Base-by-base conservation (phyloP, 2,888 invertebrate species). In the Lepidocyrtoides sp. region DNA sequence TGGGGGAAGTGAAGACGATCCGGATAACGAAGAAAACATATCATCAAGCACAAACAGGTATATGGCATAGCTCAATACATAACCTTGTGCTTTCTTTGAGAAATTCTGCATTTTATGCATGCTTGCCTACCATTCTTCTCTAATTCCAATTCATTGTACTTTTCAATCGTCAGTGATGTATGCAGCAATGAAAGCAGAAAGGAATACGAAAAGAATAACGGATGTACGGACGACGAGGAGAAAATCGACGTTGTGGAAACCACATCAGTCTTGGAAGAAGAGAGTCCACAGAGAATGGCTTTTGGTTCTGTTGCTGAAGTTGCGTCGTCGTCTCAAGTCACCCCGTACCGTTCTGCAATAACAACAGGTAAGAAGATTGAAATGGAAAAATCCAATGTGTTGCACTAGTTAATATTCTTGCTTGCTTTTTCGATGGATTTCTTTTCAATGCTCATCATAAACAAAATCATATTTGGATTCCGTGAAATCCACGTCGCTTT, bases 1-100 rank as follows among this genome's bases (percentile, higher is more conserved):
- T 72, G 90, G 84, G 36, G 84, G 84, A 79, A 90, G 90, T 69
- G 90, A 90, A 69, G 90, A 90, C 17, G 90, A 90, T 66, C 90
- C 90, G 14, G 90, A 90, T 54, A 57, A 84, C 7, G 90, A 90
- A 0, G 90, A 90, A 66, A 90, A 90, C 23, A 36, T 84, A 77
- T 84, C 83, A 26, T 77, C 79, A 23, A 84, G 84, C 51, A 84
- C 57, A 0, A 72, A 51, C 48, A 77, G 75, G 75, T 77, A 51
- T 51, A n/a, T n/a, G n/a, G 17, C n/a, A n/a, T 7, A 17, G 51
- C 51, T 36, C 36, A 51, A 3, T 1, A 41, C 41, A 36, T 41
- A 14, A 44, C 63, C 8, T 69, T 72, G 23, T 12, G 44, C 23
- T 77, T n/a, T 48, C 17, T 83, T 83, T 83, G n/a, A n/a, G n/a